Evolutionary conservation across 2,113 vertebrate genomes (phyloP).

Genomic region (Dinomys branickii): DNA sequence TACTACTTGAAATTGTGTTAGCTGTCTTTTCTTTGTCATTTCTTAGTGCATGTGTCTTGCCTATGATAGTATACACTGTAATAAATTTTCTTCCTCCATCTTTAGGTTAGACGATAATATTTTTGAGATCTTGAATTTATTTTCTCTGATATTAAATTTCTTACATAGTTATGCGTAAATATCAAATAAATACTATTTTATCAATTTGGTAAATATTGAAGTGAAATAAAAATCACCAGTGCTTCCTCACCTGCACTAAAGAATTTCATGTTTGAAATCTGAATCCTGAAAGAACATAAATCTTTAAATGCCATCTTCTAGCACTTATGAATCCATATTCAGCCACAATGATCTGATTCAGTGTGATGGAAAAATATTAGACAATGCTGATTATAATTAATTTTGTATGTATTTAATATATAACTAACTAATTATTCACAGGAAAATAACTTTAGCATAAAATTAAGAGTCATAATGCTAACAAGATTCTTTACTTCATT

Average conservation of each 20-base stretch:
- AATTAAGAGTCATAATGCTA: neutral
- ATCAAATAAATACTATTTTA: neutral
- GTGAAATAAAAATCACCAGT: constrained; percentile 3
- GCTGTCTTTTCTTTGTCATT: neutral
- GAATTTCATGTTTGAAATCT: neutral
- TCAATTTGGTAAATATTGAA: neutral
- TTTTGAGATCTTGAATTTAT: neutral
- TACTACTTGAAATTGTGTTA: neutral
- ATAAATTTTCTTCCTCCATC: neutral
- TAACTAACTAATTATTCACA: neutral
- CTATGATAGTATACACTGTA: neutral
- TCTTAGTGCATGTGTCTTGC: neutral
- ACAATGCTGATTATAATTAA: neutral
- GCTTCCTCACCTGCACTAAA: neutral
- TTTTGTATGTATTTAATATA: neutral
- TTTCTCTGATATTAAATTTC: neutral
- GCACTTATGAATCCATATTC: neutral
- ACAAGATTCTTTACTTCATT: neutral
- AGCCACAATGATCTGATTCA: neutral
- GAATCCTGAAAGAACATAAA: neutral
- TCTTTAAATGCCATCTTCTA: neutral
- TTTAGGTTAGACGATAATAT: neutral
- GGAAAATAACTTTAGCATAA: neutral
- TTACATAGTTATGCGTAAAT: neutral
- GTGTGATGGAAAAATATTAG: neutral